phyloP scores from a whole-genome alignment of 2,113 vertebrate species.

The Spea multiplicata region DNA sequence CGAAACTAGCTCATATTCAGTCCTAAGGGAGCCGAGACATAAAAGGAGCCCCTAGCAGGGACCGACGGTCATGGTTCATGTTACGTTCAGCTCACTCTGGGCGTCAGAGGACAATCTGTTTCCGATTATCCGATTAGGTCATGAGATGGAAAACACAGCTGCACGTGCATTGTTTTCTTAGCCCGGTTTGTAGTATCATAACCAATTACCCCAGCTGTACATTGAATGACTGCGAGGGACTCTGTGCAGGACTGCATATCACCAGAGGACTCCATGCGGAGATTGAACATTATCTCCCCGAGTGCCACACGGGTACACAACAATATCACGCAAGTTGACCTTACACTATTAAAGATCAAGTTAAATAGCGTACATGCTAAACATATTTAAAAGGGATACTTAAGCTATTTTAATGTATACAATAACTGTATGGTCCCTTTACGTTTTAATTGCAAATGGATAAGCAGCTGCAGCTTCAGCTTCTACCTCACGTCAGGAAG shows the following conservation, averaged over 20 bases:
- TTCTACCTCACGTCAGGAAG: no score
- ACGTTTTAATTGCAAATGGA: no score
- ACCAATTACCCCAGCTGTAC: constrained; percentile 10
- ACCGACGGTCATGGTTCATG: constrained; percentile 10
- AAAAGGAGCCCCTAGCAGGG: constrained; percentile 8
- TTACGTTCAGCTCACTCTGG: neutral
- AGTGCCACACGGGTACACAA: no score
- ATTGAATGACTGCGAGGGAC: neutral
- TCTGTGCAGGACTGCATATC: neutral
- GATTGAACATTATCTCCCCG: no score
- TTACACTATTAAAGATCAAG: no score
- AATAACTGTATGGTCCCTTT: no score
- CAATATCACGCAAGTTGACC: no score
- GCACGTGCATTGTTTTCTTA: neutral
- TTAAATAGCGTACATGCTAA: no score
- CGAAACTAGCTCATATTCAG: neutral
- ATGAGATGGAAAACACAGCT: constrained; percentile 26
- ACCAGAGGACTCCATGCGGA: neutral
- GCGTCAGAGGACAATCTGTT: constrained; percentile 27
- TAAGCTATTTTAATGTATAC: no score
- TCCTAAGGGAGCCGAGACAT: neutral
- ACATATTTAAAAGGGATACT: no score
- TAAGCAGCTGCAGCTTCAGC: no score
- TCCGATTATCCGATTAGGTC: constrained; percentile 24
- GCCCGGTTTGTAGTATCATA: constrained; percentile 1